A percentile compares a stretch with the other conserved stretches of the same genome.
Evolutionary conservation across 1,140 invertebrate species (phyloP).

Genomic region (Euglossa dilemma): DNA sequence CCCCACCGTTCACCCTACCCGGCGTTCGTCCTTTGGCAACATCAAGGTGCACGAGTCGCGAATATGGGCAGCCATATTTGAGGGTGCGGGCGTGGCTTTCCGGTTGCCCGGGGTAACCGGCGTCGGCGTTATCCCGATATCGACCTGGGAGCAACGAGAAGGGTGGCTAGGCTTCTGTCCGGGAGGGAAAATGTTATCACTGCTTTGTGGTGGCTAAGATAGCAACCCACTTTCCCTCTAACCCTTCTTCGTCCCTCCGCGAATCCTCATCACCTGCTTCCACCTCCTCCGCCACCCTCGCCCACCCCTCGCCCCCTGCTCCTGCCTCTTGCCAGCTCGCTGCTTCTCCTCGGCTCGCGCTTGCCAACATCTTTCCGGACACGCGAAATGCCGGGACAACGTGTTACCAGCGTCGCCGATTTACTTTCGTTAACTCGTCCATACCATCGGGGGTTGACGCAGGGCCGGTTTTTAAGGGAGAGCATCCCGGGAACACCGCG

Average conservation of each 20-base stretch:
- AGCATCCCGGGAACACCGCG: neutral
- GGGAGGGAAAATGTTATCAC: conserved; percentile 83
- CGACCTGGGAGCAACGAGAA: conserved; percentile 77
- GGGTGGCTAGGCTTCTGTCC: conserved; percentile 82
- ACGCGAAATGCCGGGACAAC: conserved; percentile 25
- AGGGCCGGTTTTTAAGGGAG: neutral
- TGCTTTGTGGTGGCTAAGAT: conserved; percentile 83
- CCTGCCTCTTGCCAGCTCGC: conserved; percentile 22
- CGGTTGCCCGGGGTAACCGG: conserved; percentile 77
- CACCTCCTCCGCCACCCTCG: conserved; percentile 22
- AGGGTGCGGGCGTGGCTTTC: conserved; percentile 79
- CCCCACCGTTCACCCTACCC: neutral
- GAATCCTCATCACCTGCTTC: conserved; percentile 55
- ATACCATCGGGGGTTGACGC: too few species aligned
- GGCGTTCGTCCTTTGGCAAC: conserved; percentile 25
- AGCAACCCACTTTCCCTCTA: conserved; percentile 75
- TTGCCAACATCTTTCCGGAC: conserved; percentile 30
- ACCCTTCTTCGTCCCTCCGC: conserved; percentile 63
- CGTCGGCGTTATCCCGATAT: conserved; percentile 79
- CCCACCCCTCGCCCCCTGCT: conserved; percentile 22
- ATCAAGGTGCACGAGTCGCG: conserved; percentile 57
- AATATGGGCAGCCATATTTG: conserved; percentile 76
- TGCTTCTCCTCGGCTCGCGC: neutral
- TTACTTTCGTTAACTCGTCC: conserved; percentile 15
- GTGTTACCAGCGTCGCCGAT: conserved; percentile 2